Conservation (phyloP, 2,888 invertebrate species). For the Tromatobia lineatoria region DNA sequence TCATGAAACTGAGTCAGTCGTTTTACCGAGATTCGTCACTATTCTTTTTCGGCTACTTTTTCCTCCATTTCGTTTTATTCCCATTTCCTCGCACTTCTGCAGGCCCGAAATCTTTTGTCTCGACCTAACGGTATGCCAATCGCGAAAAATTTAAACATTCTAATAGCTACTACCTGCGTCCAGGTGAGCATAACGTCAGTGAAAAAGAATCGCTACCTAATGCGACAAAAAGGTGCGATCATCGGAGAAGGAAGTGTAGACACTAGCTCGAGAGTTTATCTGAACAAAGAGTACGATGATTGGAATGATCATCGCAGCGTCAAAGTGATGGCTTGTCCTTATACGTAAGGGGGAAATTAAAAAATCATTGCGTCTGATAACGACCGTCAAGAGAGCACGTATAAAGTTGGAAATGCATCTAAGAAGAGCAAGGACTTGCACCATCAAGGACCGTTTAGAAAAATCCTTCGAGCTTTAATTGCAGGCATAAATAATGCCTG, state of each 20-base stretch:
- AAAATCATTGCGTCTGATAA: slow-evolving; percentile 6
- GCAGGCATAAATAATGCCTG: slow-evolving; percentile 34
- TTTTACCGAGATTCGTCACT: slow-evolving; percentile 8
- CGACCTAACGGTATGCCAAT: slow-evolving; percentile 73
- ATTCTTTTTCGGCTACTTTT: slow-evolving; percentile 30
- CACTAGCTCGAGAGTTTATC: not conserved
- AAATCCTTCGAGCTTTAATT: slow-evolving; percentile 60
- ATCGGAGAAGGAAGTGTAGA: slow-evolving; percentile 8
- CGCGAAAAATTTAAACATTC: slow-evolving; percentile 68
- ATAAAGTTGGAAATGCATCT: slow-evolving; percentile 33
- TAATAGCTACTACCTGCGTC: slow-evolving; percentile 20
- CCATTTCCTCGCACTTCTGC: slow-evolving; percentile 32
- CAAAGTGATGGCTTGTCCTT: not conserved
- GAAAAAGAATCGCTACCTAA: slow-evolving; percentile 3
- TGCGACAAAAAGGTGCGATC: slow-evolving; percentile 22
- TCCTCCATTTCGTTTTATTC: not conserved
- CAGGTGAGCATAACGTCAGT: slow-evolving; percentile 64
- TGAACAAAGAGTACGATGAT: slow-evolving; percentile 3
- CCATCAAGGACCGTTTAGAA: slow-evolving; percentile 36
- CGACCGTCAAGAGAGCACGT: slow-evolving; percentile 42
- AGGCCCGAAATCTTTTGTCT: slow-evolving; percentile 29
- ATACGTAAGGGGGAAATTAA: slow-evolving; percentile 14
- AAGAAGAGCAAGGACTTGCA: slow-evolving; percentile 51
- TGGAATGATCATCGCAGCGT: not conserved
- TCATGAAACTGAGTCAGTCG: slow-evolving; percentile 59